These are phyloP conservation scores for Heliconius charithonia DNA, from an alignment of 2,888 invertebrate species.

Conservation along the genomic window DNA sequence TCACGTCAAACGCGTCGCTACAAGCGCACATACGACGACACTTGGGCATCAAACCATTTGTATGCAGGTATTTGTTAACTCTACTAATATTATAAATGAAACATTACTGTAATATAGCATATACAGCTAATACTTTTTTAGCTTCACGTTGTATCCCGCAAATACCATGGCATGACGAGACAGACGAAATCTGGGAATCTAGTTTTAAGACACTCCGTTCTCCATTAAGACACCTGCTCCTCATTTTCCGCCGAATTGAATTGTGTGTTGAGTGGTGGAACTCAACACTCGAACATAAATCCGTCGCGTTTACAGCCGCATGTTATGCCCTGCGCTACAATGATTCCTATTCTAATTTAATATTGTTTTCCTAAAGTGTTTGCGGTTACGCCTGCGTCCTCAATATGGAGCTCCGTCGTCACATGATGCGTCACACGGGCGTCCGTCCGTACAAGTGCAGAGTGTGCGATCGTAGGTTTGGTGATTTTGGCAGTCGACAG, in stretches of 20 bases:
- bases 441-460: slow-evolving; percentile 77
- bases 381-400: slow-evolving; percentile 66
- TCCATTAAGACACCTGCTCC: no score
- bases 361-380: slow-evolving; percentile 50
- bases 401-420: slow-evolving; percentile 68
- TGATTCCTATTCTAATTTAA: not conserved
- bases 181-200: no score
- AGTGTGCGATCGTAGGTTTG: slow-evolving; percentile 75
- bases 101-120: no score
- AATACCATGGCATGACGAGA: no score
- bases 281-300: no score
- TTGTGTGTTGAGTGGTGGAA: no score
- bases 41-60: slow-evolving; percentile 80
- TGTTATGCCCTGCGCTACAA: not conserved
- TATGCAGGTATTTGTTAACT: slow-evolving; percentile 71
- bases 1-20: slow-evolving; percentile 78
- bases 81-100: no score
- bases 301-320: no score
- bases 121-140: no score
- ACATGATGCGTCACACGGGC: slow-evolving; percentile 80
- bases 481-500: slow-evolving; percentile 77
- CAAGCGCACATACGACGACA: slow-evolving; percentile 80
- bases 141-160: no score
- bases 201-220: no score
- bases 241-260: no score